A percentile compares a stretch with the other conserved stretches of the same genome.
Conservation (phyloP, 2,113 vertebrate genomes). For the Alces alces region DNA sequence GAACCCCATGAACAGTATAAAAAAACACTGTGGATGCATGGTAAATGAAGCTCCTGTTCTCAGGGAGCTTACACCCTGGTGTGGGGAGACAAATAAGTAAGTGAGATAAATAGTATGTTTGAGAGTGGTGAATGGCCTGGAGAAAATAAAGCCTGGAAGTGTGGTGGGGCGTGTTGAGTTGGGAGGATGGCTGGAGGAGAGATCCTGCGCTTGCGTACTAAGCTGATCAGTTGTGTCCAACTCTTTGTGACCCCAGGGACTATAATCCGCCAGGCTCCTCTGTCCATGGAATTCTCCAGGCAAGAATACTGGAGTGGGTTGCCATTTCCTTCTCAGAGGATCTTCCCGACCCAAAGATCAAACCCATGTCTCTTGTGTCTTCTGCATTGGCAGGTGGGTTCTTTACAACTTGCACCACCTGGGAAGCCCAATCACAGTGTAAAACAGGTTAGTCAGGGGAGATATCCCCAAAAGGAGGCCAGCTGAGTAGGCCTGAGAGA, state of each 20-base stretch:
- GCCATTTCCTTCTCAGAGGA: not conserved
- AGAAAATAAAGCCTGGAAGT: not conserved
- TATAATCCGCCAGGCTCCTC: not conserved
- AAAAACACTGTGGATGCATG: not conserved
- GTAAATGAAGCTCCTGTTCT: not conserved
- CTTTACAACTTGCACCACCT: not conserved
- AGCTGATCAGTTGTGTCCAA: not conserved
- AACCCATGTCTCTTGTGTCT: not conserved
- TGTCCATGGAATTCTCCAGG: not conserved
- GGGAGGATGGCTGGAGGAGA: not conserved
- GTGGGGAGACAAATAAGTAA: not conserved
- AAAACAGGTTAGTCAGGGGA: not conserved
- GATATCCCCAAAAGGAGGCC: not conserved
- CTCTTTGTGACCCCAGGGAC: not conserved
- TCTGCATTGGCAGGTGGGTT: not conserved
- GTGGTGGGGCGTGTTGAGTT: no score
- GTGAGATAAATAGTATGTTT: not conserved
- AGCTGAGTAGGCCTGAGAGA: not conserved
- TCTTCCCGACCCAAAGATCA: not conserved
- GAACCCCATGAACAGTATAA: not conserved
- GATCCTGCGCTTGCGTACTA: not conserved
- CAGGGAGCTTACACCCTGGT: accelerated
- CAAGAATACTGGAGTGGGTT: not conserved
- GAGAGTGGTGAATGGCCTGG: not conserved
- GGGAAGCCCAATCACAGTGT: not conserved